phyloP scores from a whole-genome alignment of 2,797 vertebrate genomes.

The Myripristis murdjan region DNA sequence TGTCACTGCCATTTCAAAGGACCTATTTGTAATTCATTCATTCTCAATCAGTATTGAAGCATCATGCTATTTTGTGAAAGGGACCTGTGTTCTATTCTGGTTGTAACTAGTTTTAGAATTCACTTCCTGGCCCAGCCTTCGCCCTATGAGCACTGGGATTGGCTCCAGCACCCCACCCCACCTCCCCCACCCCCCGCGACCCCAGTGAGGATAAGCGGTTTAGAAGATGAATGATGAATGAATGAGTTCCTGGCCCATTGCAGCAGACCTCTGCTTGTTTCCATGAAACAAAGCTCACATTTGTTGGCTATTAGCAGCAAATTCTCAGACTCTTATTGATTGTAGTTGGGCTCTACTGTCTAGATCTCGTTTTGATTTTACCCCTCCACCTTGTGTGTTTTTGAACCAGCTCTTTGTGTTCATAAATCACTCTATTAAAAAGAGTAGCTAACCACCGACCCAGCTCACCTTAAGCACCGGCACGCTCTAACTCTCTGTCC shows the following conservation, averaged over 20 bases:
- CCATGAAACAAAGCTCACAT: conserved; percentile 29
- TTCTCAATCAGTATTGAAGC: not conserved
- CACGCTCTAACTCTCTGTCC: conserved; percentile 65
- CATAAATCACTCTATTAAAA: conserved; percentile 59
- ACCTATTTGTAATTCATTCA: conserved; percentile 1
- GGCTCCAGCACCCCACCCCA: too few relatives aligned
- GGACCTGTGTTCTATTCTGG: not conserved
- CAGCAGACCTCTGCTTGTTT: conserved; percentile 34
- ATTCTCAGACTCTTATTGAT: conserved; percentile 48
- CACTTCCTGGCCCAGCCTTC: conserved; percentile 15
- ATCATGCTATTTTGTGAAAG: conserved; percentile 20
- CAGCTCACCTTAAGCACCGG: conserved; percentile 63
- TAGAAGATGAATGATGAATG: too few relatives aligned
- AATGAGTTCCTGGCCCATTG: conserved; percentile 7
- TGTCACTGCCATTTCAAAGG: conserved; percentile 16
- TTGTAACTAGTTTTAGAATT: conserved; percentile 12
- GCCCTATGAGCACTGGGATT: too few relatives aligned
- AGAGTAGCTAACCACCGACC: conserved; percentile 52
- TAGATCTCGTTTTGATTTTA: conserved; percentile 45
- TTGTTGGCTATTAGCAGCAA: conserved; percentile 15
- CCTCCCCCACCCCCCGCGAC: too few relatives aligned
- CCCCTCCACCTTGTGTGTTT: conserved; percentile 30
- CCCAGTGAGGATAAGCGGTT: too few relatives aligned
- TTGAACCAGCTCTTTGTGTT: conserved; percentile 44
- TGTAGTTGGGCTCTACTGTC: conserved; percentile 37